Evolutionary conservation across 2,113 vertebrate species (phyloP).

Genomic region (Telmatochromis brichardi): DNA sequence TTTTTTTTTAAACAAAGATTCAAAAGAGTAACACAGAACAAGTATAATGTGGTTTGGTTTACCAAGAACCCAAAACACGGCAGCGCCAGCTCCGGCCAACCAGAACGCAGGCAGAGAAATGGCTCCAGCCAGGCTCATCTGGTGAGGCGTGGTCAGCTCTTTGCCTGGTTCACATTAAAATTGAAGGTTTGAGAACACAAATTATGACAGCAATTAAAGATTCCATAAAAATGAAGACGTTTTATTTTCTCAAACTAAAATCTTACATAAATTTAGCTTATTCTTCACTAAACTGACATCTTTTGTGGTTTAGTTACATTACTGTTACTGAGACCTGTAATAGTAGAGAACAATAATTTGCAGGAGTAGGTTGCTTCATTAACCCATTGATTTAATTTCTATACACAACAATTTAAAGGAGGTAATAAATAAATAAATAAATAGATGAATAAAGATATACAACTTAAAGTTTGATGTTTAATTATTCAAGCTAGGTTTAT

Average conservation of each 20-base stretch:
- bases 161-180: constrained; percentile 65
- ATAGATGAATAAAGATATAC: background rate
- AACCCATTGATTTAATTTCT: background rate
- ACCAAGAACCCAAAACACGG: constrained; percentile 91
- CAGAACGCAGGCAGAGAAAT: constrained; percentile 89
- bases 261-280: background rate
- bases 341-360: background rate
- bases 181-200: background rate
- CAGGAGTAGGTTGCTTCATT: background rate
- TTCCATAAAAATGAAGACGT: background rate
- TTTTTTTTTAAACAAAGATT: background rate
- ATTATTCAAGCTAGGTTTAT: background rate
- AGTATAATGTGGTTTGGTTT: constrained; percentile 25
- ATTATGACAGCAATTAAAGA: background rate
- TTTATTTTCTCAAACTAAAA: background rate
- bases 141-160: constrained; percentile 79
- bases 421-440: background rate
- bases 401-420: background rate
- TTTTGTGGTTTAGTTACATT: background rate
- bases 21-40: background rate
- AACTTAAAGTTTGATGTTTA: background rate
- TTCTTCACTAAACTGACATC: background rate
- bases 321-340: background rate
- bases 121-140: constrained; percentile 78
- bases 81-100: constrained; percentile 85